A percentile compares a stretch with the other conserved stretches of the same genome.
Evolutionary conservation across 2,113 vertebrate species (phyloP).

Genomic region (Pampusana beccarii): DNA sequence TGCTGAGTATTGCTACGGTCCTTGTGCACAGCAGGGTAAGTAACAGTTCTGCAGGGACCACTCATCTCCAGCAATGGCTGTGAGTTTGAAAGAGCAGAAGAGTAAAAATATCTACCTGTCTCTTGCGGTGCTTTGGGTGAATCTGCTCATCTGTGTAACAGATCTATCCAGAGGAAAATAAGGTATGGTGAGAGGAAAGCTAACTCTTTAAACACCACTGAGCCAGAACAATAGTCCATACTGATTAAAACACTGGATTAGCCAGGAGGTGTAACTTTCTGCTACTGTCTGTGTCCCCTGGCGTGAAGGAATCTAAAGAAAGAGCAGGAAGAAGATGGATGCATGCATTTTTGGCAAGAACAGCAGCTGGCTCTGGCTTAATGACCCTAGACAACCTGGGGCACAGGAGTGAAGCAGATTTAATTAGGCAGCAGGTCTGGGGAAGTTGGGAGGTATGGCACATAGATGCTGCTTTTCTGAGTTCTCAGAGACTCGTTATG

Average conservation of each 20-base stretch:
- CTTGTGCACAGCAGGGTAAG: neutral
- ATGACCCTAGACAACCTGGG: conserved; percentile 45
- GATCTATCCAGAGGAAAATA: neutral
- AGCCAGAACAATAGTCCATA: neutral
- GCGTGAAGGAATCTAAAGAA: conserved; percentile 6
- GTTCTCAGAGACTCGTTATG: neutral
- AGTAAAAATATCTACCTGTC: neutral
- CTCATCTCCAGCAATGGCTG: neutral
- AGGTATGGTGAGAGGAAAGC: neutral
- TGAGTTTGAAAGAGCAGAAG: neutral
- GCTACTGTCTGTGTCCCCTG: neutral
- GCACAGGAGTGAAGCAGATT: conserved; percentile 41
- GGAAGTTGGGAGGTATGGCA: neutral
- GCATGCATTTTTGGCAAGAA: conserved; percentile 27
- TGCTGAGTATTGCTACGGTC: neutral
- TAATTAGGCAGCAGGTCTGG: conserved; percentile 36
- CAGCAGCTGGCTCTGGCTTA: conserved; percentile 12
- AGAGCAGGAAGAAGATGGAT: neutral
- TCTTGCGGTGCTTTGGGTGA: neutral
- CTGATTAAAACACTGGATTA: conserved; percentile 19
- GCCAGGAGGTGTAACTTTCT: conserved; percentile 30
- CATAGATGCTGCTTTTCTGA: neutral
- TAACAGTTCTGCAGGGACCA: neutral
- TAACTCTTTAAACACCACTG: neutral
- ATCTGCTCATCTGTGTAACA: neutral